These are phyloP conservation scores for Naso thynnoides DNA, from an alignment of 2,797 vertebrate genomes.

Conservation along the genomic window DNA sequence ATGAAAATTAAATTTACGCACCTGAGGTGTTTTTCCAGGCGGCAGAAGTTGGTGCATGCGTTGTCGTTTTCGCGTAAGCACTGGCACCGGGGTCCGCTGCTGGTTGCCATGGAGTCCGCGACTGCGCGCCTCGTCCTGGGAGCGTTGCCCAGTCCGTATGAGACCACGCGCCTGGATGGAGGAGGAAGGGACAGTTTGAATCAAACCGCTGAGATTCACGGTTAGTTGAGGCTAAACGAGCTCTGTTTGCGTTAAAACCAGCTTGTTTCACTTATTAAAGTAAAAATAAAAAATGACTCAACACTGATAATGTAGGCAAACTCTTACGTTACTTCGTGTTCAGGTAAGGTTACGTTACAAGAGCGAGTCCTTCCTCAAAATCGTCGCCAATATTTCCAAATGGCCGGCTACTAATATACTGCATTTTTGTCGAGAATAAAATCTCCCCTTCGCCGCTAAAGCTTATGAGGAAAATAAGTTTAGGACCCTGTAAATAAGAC, in stretches of 20 bases:
- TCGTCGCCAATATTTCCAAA: background rate
- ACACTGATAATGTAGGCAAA: background rate
- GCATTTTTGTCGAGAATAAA: too few relatives aligned
- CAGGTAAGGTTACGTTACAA: background rate
- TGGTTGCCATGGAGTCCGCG: constrained; percentile 61
- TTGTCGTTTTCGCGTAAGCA: constrained; percentile 87
- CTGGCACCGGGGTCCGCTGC: constrained; percentile 83
- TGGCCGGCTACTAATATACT: too few relatives aligned
- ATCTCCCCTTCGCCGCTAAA: too few relatives aligned
- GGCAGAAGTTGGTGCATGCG: constrained; percentile 90
- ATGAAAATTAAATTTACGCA: constrained; percentile 28
- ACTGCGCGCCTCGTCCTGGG: constrained; percentile 88
- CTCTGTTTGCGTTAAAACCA: too few relatives aligned
- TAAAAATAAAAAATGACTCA: background rate
- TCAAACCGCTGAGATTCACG: background rate
- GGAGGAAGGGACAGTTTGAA: background rate
- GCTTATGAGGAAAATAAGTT: too few relatives aligned
- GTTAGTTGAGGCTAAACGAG: fast-evolving
- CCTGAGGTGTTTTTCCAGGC: constrained; percentile 58
- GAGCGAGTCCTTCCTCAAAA: too few relatives aligned
- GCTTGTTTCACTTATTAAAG: background rate
- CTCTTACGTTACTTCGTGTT: background rate
- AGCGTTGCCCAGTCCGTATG: constrained; percentile 93
- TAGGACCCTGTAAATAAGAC: too few relatives aligned
- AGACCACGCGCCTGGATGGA: constrained; percentile 89